phyloP scores from a whole-genome alignment of 2,797 vertebrate genomes.

The Pseudochromis fuscus region DNA sequence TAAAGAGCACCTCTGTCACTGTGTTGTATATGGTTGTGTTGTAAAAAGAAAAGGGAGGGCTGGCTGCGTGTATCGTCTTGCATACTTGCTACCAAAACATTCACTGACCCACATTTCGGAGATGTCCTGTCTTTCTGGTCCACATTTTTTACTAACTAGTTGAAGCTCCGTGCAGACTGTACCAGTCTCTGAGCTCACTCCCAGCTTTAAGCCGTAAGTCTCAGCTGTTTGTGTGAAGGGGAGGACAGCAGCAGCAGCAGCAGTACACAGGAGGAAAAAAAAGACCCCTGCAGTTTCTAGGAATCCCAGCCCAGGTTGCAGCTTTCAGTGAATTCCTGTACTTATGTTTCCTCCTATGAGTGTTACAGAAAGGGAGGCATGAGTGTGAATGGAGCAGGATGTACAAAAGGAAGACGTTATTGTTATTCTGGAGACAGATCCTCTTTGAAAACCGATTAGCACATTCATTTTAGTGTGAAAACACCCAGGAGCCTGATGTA shows the following conservation, averaged over 20 bases:
- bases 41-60: neutral
- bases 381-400: constrained; percentile 45
- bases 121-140: constrained; percentile 31
- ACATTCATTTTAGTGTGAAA: constrained; percentile 46
- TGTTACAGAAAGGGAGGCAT: neutral
- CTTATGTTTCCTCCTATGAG: neutral
- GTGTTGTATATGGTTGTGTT: neutral
- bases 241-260: constrained; percentile 16
- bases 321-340: constrained; percentile 41
- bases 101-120: constrained; percentile 69
- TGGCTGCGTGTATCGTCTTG: constrained; percentile 61
- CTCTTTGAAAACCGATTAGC: constrained; percentile 27
- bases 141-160: constrained; percentile 4
- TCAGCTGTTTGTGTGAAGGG: constrained; percentile 54
- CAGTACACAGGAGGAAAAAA: constrained; percentile 2
- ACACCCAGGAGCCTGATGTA: constrained; percentile 8
- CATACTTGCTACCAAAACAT: constrained; percentile 55
- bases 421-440: constrained; percentile 36
- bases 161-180: constrained; percentile 14
- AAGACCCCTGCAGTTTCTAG: constrained; percentile 21
- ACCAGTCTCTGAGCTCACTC: constrained; percentile 13
- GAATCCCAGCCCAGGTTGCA: constrained; percentile 22
- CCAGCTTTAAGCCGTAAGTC: constrained; percentile 26
- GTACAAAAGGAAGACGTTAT: constrained; percentile 49
- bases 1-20: constrained; percentile 19